A percentile compares a stretch with the other conserved stretches of the same genome.
Conservation (phyloP, 2,797 vertebrate genomes). For the Eremophila alpestris region DNA sequence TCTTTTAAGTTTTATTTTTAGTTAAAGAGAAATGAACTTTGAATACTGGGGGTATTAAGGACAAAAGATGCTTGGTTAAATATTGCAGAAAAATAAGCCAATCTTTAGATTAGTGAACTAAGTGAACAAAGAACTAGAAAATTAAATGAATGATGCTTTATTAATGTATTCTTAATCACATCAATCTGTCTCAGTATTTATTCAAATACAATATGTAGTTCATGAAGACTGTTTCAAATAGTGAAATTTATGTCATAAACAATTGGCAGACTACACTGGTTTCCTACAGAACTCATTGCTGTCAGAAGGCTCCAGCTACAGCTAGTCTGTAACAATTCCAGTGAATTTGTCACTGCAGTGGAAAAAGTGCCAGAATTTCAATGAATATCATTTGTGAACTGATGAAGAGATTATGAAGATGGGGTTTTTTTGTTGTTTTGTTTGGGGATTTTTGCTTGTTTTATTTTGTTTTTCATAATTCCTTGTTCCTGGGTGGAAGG, state of each 20-base stretch:
- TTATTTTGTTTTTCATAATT: not conserved
- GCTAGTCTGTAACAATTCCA: not conserved
- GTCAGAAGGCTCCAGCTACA: not conserved
- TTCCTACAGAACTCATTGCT: not conserved
- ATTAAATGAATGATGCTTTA: not conserved
- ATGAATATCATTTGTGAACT: not conserved
- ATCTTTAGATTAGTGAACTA: not conserved
- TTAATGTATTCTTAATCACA: not conserved
- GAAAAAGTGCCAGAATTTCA: not conserved
- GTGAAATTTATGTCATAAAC: not conserved
- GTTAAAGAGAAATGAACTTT: not conserved
- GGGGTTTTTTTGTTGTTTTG: no score
- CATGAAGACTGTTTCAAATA: constrained; percentile 1
- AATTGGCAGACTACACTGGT: not conserved
- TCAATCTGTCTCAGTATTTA: constrained; percentile 24
- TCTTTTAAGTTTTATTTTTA: not conserved
- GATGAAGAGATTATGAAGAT: not conserved
- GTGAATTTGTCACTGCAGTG: not conserved
- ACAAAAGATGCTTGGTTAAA: not conserved
- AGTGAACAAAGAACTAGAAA: not conserved
- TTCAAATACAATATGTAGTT: constrained; percentile 24
- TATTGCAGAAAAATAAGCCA: not conserved
- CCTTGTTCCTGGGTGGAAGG: not conserved
- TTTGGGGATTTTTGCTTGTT: not conserved
- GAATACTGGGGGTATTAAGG: not conserved